phyloP scores from a whole-genome alignment of 1,140 invertebrate species.

The Drosophila nikananu region DNA sequence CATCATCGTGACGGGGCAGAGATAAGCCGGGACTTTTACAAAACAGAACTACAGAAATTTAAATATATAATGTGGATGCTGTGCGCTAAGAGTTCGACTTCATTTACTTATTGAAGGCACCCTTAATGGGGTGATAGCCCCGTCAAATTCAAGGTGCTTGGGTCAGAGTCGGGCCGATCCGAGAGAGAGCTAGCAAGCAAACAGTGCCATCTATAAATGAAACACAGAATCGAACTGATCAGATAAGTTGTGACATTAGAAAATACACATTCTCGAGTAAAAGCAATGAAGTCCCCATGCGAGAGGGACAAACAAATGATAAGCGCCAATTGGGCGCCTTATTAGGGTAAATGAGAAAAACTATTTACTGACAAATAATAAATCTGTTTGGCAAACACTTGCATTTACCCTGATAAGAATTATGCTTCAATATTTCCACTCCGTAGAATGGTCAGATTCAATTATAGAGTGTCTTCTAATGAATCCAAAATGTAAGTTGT shows the following conservation, averaged over 20 bases:
- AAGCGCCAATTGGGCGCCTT: slow-evolving; percentile 22
- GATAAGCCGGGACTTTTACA: slow-evolving; percentile 41
- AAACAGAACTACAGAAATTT: slow-evolving; percentile 22
- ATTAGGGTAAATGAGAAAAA: neutral
- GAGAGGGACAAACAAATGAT: slow-evolving; percentile 24
- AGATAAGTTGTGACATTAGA: slow-evolving; percentile 30
- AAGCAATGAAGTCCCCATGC: neutral
- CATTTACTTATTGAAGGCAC: slow-evolving; percentile 22
- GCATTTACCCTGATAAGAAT: slow-evolving; percentile 14
- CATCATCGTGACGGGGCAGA: slow-evolving; percentile 60
- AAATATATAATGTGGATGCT: slow-evolving; percentile 25
- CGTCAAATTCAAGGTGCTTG: slow-evolving; percentile 40
- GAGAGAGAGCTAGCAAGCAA: neutral
- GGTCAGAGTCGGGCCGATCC: slow-evolving; percentile 15
- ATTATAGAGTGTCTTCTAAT: neutral
- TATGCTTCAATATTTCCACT: neutral
- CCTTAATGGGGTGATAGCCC: slow-evolving; percentile 43
- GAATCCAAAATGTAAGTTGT: too few relatives aligned
- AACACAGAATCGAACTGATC: slow-evolving; percentile 33
- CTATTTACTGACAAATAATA: slow-evolving; percentile 32
- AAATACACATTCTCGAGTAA: neutral
- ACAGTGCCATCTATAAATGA: slow-evolving; percentile 6
- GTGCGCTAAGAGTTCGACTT: slow-evolving; percentile 33
- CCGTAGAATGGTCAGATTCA: neutral
- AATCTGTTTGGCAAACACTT: slow-evolving; percentile 49